Conservation (phyloP, 2,888 invertebrate genomes). For the Dermolepida albohirtum region DNA sequence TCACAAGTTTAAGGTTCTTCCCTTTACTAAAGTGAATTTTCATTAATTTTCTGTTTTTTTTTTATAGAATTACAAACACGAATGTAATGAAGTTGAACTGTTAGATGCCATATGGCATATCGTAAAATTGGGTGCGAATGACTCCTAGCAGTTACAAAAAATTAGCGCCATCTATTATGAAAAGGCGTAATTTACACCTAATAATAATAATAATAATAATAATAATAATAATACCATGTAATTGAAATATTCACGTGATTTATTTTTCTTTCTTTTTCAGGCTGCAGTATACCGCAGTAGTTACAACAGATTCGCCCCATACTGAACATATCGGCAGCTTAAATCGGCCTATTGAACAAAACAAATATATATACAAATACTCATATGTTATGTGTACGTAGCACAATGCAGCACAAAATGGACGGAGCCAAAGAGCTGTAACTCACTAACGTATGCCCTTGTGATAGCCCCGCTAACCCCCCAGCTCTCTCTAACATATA, state of each 20-base stretch:
- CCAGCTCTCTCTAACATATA: conserved; percentile 59
- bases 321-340: conserved; percentile 72
- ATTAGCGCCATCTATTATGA: no score
- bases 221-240: no score
- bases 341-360: conserved; percentile 59
- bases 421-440: conserved; percentile 64
- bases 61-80: no score
- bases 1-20: no score
- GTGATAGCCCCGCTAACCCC: conserved; percentile 64
- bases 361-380: conserved; percentile 42
- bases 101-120: no score
- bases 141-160: no score
- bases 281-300: conserved; percentile 94
- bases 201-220: no score
- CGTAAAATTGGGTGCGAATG: no score
- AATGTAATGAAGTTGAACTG: no score
- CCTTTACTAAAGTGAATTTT: no score
- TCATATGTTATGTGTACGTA: conserved; percentile 60
- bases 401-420: conserved; percentile 58
- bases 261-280: conserved; percentile 67
- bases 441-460: conserved; percentile 64
- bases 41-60: no score
- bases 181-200: no score
- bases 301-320: conserved; percentile 95
- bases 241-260: conserved; percentile 20